These are phyloP conservation scores for Seriola aureovittata DNA, from an alignment of 2,113 vertebrate species.

Conservation along the genomic window DNA sequence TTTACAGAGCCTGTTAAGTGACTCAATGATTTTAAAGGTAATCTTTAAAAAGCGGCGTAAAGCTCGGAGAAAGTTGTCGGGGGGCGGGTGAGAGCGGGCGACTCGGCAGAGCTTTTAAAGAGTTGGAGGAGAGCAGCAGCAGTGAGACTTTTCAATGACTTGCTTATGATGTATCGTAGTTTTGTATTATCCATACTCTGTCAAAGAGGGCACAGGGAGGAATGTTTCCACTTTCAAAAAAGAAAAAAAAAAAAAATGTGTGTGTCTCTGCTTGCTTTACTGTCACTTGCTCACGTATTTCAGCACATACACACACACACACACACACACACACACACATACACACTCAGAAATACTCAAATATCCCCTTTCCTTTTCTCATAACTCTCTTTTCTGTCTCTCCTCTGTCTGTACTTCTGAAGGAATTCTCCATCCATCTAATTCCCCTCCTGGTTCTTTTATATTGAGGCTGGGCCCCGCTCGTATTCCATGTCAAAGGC, in stretches of 20 bases:
- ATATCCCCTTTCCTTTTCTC: constrained; percentile 76
- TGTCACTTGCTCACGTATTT: constrained; percentile 56
- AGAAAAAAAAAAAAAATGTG: constrained; percentile 1
- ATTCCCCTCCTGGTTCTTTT: constrained; percentile 85
- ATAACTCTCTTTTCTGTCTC: constrained; percentile 76
- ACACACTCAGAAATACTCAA: constrained; percentile 64
- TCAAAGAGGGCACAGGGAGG: constrained; percentile 57
- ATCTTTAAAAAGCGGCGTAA: constrained; percentile 63
- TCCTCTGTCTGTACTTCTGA: constrained; percentile 82
- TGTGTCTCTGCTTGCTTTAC: constrained; percentile 56
- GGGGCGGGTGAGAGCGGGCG: constrained; percentile 11
- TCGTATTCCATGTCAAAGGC: constrained; percentile 86
- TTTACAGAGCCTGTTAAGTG: constrained; percentile 71
- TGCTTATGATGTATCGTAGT: constrained; percentile 64
- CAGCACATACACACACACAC: constrained; percentile 41
- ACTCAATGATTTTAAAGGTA: constrained; percentile 70
- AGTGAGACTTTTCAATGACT: constrained; percentile 65
- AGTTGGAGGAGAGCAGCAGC: constrained; percentile 52
- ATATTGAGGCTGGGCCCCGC: constrained; percentile 85
- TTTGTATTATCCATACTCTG: constrained; percentile 71
- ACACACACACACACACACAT: constrained; percentile 39
- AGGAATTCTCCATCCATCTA: constrained; percentile 85
- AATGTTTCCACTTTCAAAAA: constrained; percentile 65
- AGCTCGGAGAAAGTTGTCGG: constrained; percentile 59
- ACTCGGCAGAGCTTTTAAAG: constrained; percentile 61